phyloP scores from a whole-genome alignment of 2,113 vertebrate species.

The Anolis carolinensis region DNA sequence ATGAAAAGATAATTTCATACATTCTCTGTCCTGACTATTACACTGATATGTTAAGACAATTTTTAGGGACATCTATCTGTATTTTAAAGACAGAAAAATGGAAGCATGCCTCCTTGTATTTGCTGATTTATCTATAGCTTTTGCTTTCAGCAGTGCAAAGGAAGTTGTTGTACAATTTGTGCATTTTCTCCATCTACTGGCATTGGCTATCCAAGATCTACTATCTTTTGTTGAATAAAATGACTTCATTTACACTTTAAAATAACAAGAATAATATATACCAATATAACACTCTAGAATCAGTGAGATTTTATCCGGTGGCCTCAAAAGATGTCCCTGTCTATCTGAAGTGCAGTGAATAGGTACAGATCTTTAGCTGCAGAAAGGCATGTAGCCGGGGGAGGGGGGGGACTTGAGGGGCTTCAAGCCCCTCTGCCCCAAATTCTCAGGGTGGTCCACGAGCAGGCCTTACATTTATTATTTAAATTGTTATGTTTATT shows the following conservation, averaged over 20 bases:
- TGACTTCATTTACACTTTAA: background rate
- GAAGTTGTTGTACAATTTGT: background rate
- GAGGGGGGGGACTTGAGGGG: too few species aligned
- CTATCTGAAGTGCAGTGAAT: background rate
- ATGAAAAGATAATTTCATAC: background rate
- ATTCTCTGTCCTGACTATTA: too few species aligned
- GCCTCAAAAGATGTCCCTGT: too few species aligned
- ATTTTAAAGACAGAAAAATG: background rate
- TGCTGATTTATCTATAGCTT: background rate
- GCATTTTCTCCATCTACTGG: background rate
- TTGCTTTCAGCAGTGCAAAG: background rate
- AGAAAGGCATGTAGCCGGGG: too few species aligned
- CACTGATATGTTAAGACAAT: background rate
- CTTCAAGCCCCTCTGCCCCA: too few species aligned
- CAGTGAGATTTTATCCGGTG: background rate
- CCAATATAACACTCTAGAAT: background rate
- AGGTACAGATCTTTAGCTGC: too few species aligned
- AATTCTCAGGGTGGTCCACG: too few species aligned
- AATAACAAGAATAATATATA: background rate
- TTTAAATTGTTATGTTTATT: too few species aligned
- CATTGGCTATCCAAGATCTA: background rate
- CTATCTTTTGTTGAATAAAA: background rate
- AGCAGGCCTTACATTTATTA: too few species aligned
- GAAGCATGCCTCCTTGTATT: background rate
- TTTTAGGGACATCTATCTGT: slow-evolving; percentile 27